phyloP scores from a whole-genome alignment of 2,113 vertebrate genomes.

The Notiomystis cincta region DNA sequence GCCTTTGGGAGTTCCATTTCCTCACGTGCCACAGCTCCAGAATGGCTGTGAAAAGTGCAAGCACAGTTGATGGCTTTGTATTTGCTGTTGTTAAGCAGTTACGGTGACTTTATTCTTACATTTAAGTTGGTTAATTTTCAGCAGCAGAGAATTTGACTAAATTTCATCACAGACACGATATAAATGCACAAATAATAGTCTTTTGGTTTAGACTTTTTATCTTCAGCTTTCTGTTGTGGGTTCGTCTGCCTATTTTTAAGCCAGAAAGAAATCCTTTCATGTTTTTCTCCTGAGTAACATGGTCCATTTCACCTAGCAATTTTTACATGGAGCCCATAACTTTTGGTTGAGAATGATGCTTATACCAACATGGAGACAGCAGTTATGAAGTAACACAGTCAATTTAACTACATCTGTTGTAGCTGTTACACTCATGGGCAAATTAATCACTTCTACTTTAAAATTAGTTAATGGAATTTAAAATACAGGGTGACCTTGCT shows the following conservation, averaged over 20 bases:
- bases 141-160: not conserved
- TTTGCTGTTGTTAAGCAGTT: not conserved
- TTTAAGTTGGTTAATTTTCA: not conserved
- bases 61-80: not conserved
- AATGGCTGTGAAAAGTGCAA: not conserved
- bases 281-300: not conserved
- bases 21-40: not conserved
- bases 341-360: not conserved
- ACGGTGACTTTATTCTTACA: not conserved
- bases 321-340: not conserved
- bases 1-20: not conserved
- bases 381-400: not conserved
- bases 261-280: not conserved
- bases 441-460: not conserved
- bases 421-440: not conserved
- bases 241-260: not conserved
- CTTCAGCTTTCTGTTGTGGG: not conserved
- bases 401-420: not conserved
- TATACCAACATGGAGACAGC: not conserved
- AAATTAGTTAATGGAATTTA: not conserved
- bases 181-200: not conserved
- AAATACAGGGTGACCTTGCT: not conserved
- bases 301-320: not conserved
- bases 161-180: not conserved
- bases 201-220: not conserved